Conservation (phyloP, 1,140 invertebrate species). For the Bombus confusus region DNA sequence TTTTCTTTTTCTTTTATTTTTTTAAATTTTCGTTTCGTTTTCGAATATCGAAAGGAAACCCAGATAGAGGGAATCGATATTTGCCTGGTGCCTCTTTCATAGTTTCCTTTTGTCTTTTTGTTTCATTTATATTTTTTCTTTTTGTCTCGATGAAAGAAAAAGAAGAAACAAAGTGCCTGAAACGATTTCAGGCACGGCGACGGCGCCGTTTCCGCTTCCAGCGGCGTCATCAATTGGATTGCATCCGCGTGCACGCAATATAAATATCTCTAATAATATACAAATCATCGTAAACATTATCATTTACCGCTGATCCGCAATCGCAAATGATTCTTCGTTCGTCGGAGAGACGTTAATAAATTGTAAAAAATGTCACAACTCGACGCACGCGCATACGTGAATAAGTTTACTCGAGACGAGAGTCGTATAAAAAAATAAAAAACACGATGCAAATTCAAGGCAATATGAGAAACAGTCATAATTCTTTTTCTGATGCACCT, state of each 20-base stretch:
- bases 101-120: not conserved
- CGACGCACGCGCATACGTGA: not conserved
- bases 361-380: conserved; percentile 32
- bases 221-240: conserved; percentile 44
- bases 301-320: conserved; percentile 59
- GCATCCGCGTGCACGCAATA: conserved; percentile 68
- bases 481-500: not conserved
- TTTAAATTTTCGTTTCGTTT: not conserved
- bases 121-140: not conserved
- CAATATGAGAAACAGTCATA: not conserved
- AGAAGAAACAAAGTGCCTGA: conserved; percentile 27
- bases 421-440: conserved; percentile 6
- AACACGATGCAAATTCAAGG: not conserved
- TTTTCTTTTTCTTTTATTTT: conserved; percentile 14
- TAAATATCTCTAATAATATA: conserved; percentile 71
- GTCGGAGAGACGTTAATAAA: conserved; percentile 38
- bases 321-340: conserved; percentile 54
- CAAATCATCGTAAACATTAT: conserved; percentile 61
- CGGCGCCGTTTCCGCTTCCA: not conserved
- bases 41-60: conserved; percentile 42
- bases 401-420: not conserved
- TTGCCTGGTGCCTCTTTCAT: conserved; percentile 45
- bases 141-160: conserved; percentile 36
- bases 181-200: not conserved
- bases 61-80: conserved; percentile 31